phyloP scores from a whole-genome alignment of 2,113 vertebrate genomes.

The Gila orcuttii region DNA sequence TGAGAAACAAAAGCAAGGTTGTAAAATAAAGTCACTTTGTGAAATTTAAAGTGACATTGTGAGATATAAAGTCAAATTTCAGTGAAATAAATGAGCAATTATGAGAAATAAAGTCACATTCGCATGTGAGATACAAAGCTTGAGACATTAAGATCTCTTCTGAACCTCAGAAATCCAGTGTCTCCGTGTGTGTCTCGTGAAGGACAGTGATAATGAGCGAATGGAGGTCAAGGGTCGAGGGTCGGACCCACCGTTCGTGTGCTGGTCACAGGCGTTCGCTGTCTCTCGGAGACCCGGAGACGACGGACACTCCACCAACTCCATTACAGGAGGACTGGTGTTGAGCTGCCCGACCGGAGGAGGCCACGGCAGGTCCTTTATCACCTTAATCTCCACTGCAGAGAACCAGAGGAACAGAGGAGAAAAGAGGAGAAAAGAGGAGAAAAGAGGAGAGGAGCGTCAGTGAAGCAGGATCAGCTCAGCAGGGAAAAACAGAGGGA shows the following conservation, averaged over 20 bases:
- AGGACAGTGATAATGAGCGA: background rate
- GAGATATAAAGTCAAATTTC: background rate
- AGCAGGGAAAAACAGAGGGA: constrained; percentile 54
- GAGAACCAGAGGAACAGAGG: constrained; percentile 54
- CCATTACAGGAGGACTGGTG: constrained; percentile 80
- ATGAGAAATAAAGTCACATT: background rate
- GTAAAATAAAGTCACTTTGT: too few relatives aligned
- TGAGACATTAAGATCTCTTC: background rate
- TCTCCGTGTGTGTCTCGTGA: too few relatives aligned
- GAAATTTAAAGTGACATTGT: background rate
- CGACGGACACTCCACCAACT: constrained; percentile 77
- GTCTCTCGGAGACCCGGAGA: constrained; percentile 69
- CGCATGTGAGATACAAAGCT: background rate
- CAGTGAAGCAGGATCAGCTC: constrained; percentile 45
- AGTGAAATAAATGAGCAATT: background rate
- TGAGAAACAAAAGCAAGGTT: background rate
- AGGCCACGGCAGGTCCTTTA: constrained; percentile 98
- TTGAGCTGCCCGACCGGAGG: constrained; percentile 96
- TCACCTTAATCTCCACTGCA: constrained; percentile 99
- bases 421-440: constrained; percentile 34
- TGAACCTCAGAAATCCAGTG: too few relatives aligned
- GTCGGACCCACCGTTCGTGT: constrained; percentile 81
- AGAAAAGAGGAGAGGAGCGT: constrained; percentile 33
- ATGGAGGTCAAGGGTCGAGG: constrained; percentile 57
- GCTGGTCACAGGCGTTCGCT: constrained; percentile 71